Conservation (phyloP, 2,113 vertebrate genomes). For the Arothron firmamentum region DNA sequence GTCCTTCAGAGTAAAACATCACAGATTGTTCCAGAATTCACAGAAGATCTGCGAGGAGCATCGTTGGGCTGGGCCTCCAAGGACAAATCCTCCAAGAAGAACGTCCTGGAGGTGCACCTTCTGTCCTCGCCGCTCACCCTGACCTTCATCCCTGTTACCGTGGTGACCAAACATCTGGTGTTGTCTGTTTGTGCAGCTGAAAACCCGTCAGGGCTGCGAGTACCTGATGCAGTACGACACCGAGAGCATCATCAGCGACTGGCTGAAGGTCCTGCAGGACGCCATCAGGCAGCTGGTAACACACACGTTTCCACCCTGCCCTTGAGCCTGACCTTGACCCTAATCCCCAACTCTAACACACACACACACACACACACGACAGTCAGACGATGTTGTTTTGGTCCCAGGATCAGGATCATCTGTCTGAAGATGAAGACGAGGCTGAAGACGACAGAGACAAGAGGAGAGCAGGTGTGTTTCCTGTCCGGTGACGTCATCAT, state of each 20-base stretch:
- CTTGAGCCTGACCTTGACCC: no score
- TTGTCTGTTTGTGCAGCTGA: conserved; percentile 75
- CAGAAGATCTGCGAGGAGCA: conserved; percentile 82
- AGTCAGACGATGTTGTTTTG: background rate
- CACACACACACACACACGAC: background rate
- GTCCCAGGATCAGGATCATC: conserved; percentile 59
- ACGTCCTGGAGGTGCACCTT: conserved; percentile 84
- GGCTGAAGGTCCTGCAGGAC: conserved; percentile 81
- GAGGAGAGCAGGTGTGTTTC: conserved; percentile 56
- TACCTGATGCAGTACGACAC: conserved; percentile 94
- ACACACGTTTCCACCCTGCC: background rate
- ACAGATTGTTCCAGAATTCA: conserved; percentile 85
- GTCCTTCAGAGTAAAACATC: conserved; percentile 77
- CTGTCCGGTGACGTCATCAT: background rate
- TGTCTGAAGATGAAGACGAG: conserved; percentile 73
- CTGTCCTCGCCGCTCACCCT: background rate
- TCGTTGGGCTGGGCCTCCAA: conserved; percentile 78
- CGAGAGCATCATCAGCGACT: conserved; percentile 84
- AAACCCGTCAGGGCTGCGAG: conserved; percentile 83
- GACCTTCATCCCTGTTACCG: background rate
- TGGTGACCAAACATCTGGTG: conserved; percentile 1
- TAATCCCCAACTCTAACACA: background rate
- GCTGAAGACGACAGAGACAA: conserved; percentile 73
- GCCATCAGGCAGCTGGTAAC: conserved; percentile 79
- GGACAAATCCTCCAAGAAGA: conserved; percentile 94